A percentile compares a stretch with the other conserved stretches of the same genome.
phyloP scores from a whole-genome alignment of 2,888 invertebrate species.

The Tipula helvola region DNA sequence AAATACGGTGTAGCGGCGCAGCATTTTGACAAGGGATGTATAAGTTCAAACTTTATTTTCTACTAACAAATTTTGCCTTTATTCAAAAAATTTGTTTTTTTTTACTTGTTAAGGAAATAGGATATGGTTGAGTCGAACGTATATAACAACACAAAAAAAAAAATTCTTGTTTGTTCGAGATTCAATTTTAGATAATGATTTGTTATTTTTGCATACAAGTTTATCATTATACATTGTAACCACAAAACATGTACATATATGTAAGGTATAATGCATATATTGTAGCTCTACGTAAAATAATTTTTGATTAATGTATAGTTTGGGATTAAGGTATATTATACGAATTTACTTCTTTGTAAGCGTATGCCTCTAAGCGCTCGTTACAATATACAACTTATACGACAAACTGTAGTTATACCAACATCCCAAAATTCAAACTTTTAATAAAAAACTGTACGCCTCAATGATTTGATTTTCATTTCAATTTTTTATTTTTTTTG shows the following conservation, averaged over 20 bases:
- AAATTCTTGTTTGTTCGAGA: background rate
- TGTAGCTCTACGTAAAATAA: background rate
- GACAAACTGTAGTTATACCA: background rate
- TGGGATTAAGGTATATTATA: background rate
- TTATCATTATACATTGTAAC: background rate
- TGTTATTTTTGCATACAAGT: background rate
- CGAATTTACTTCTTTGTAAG: background rate
- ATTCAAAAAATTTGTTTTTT: background rate
- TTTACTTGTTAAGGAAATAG: background rate
- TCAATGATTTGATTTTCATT: background rate
- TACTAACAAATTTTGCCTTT: background rate
- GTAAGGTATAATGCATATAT: background rate
- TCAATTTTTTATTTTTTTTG: background rate
- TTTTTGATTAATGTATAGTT: background rate
- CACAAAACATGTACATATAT: background rate
- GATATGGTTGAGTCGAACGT: background rate
- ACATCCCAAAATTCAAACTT: background rate
- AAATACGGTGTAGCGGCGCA: background rate
- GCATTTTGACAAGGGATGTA: background rate
- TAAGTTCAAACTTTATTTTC: background rate
- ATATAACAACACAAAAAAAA: background rate
- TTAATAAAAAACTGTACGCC: background rate
- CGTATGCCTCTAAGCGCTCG: background rate
- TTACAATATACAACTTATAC: background rate
- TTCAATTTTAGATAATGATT: conserved; percentile 4